Percentiles rank a stretch among this genome's conserved stretches.
These are phyloP conservation scores for Nixonia krombeini DNA, from an alignment of 1,140 invertebrate species.

Conservation along the genomic window DNA sequence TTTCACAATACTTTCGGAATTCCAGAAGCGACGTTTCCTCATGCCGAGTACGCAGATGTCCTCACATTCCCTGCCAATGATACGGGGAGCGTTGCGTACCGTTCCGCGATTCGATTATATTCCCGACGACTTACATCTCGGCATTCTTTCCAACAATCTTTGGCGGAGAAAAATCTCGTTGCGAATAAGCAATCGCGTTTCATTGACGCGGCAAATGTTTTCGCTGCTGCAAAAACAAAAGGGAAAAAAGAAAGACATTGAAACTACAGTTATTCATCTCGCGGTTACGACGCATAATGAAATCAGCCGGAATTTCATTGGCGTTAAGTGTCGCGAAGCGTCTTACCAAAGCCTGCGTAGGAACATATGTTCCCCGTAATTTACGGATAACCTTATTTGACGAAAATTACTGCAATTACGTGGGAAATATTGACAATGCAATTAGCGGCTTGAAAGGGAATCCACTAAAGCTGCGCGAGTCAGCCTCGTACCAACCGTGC, in stretches of 20 bases:
- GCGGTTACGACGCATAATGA: too few species aligned
- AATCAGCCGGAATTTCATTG: too few species aligned
- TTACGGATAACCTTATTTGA: constrained; percentile 25
- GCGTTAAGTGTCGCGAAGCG: too few species aligned
- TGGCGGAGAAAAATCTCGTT: constrained; percentile 3
- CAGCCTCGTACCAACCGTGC: background rate
- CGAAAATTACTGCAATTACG: constrained; percentile 17
- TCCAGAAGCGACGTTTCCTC: constrained; percentile 47
- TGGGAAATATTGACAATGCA: constrained; percentile 40
- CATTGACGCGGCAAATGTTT: background rate
- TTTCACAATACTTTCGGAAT: constrained; percentile 53
- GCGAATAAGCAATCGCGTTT: background rate
- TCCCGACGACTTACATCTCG: too few species aligned
- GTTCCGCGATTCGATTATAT: constrained; percentile 21
- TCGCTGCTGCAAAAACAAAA: background rate
- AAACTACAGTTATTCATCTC: too few species aligned
- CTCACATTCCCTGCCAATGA: constrained; percentile 63
- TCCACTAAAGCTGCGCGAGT: background rate
- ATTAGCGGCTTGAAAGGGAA: constrained; percentile 18
- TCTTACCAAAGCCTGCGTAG: too few species aligned
- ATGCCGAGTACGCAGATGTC: constrained; percentile 32
- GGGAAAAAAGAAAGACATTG: background rate
- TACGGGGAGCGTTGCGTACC: constrained; percentile 43
- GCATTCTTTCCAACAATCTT: constrained; percentile 8
- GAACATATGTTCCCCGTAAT: too few species aligned